Conservation (phyloP, 1,140 invertebrate species). For the Drosophila triauraria region DNA sequence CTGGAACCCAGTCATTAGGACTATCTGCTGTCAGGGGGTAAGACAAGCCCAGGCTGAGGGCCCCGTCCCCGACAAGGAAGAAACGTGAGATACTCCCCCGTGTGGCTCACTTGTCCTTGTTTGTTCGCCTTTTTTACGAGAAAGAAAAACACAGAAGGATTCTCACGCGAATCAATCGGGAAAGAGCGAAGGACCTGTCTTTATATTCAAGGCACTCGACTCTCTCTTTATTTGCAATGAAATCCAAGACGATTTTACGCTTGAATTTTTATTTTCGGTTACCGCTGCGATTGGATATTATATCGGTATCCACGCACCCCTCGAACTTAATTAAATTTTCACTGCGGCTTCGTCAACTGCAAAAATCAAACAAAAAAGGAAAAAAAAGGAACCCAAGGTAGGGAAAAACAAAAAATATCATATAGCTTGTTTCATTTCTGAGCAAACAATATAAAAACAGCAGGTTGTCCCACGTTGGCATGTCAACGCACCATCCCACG, state of each 20-base stretch:
- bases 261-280: conserved; percentile 52
- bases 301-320: conserved; percentile 43
- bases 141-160: conserved; percentile 73
- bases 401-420: conserved; percentile 68
- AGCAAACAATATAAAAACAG: conserved; percentile 33
- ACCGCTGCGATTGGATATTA: conserved; percentile 31
- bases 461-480: conserved; percentile 62
- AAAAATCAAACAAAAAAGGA: conserved; percentile 67
- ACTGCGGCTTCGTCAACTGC: conserved; percentile 78
- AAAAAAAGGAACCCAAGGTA: conserved; percentile 23
- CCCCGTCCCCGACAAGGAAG: conserved; percentile 13
- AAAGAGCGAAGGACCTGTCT: conserved; percentile 39
- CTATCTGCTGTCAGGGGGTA: conserved; percentile 54
- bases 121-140: conserved; percentile 58
- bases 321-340: conserved; percentile 81
- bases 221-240: conserved; percentile 75
- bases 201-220: conserved; percentile 41
- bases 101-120: conserved; percentile 22
- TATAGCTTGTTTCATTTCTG: conserved; percentile 77
- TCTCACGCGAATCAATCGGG: conserved; percentile 77
- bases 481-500: conserved; percentile 62
- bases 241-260: conserved; percentile 75
- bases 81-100: conserved; percentile 60
- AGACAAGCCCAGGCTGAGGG: conserved; percentile 70
- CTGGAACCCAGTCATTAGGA: conserved; percentile 43